Percentiles rank a stretch among this genome's conserved stretches.
These are phyloP conservation scores for Hartigia nigra DNA, from an alignment of 2,888 invertebrate species.

Conservation along the genomic window DNA sequence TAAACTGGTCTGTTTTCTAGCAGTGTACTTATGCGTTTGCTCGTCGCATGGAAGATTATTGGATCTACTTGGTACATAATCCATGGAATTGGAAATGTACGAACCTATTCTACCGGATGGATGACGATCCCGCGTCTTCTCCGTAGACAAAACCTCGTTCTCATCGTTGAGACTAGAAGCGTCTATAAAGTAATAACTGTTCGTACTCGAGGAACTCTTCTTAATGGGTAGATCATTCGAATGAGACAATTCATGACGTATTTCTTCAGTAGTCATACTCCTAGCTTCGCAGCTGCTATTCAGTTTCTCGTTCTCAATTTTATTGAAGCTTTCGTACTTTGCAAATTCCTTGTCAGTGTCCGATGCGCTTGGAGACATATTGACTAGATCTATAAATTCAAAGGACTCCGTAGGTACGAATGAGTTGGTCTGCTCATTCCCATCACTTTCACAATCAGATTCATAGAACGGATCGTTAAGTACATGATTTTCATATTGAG, in stretches of 20 bases:
- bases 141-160: slow-evolving; percentile 64
- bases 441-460: slow-evolving; percentile 45
- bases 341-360: slow-evolving; percentile 20
- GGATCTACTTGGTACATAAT: slow-evolving; percentile 32
- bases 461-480: slow-evolving; percentile 58
- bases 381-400: slow-evolving; percentile 47
- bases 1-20: slow-evolving; percentile 37
- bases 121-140: slow-evolving; percentile 14
- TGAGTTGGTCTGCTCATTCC: slow-evolving; percentile 38
- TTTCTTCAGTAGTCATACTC: slow-evolving; percentile 31
- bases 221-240: slow-evolving; percentile 32
- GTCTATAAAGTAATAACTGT: slow-evolving; percentile 79
- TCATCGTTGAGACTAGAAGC: slow-evolving; percentile 82
- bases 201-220: slow-evolving; percentile 57
- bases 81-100: slow-evolving; percentile 31
- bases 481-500: slow-evolving; percentile 53
- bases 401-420: slow-evolving; percentile 50
- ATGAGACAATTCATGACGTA: slow-evolving; percentile 29
- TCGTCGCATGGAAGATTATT: slow-evolving; percentile 22
- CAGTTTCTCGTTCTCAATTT: slow-evolving; percentile 22
- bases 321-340: slow-evolving; percentile 26
- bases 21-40: slow-evolving; percentile 37
- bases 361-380: slow-evolving; percentile 22
- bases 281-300: slow-evolving; percentile 23
- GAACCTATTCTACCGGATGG: slow-evolving; percentile 25